These are phyloP conservation scores for Nothoprocta perdicaria DNA, from an alignment of 2,113 vertebrate species.

Conservation along the genomic window DNA sequence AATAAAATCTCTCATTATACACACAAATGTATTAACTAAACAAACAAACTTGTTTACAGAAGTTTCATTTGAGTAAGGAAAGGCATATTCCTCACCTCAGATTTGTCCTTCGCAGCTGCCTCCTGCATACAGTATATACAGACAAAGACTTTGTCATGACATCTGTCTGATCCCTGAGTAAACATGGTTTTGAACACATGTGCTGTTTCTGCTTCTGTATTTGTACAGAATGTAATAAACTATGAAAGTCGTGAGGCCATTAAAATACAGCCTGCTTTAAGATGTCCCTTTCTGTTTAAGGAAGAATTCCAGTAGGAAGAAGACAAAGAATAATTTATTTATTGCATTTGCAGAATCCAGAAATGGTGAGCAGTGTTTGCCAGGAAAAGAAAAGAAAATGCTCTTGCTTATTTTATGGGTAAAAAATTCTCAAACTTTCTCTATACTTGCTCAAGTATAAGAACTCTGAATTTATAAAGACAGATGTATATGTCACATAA, in stretches of 20 bases:
- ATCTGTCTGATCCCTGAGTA: constrained; percentile 58
- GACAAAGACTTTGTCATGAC: constrained; percentile 51
- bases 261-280: neutral
- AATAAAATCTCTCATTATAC: neutral
- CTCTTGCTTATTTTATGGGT: constrained; percentile 4
- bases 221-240: constrained; percentile 5
- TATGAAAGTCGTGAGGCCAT: neutral
- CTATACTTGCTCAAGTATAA: neutral
- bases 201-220: constrained; percentile 45
- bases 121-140: constrained; percentile 5
- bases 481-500: neutral
- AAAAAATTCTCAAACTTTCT: neutral
- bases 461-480: constrained; percentile 4
- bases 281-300: neutral
- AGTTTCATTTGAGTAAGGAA: constrained; percentile 19
- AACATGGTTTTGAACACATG: constrained; percentile 35
- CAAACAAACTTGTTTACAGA: constrained; percentile 43
- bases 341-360: neutral
- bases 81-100: constrained; percentile 11
- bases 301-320: neutral
- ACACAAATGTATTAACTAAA: neutral
- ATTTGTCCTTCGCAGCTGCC: constrained; percentile 38
- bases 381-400: neutral
- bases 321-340: neutral
- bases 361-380: neutral